A percentile compares a stretch with the other conserved stretches of the same genome.
These are phyloP conservation scores for Porphyrio hochstetteri DNA, from an alignment of 2,113 vertebrate species.

Conservation along the genomic window DNA sequence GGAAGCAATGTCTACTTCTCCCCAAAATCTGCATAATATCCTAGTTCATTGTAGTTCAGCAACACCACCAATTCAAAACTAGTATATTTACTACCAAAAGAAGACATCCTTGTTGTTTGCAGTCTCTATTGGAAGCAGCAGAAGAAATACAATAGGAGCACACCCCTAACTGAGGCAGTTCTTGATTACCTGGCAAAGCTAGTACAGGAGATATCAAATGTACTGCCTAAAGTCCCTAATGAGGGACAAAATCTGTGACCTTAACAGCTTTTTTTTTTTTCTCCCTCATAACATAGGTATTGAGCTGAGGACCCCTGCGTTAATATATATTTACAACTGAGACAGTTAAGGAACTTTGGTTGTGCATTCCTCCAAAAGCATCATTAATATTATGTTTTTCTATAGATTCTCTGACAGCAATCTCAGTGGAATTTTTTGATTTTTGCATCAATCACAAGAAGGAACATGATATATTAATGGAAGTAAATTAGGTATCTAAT, in stretches of 20 bases:
- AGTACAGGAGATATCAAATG: background rate
- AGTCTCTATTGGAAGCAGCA: background rate
- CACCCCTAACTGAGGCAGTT: background rate
- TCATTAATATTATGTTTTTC: background rate
- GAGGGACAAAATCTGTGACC: background rate
- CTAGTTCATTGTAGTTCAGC: background rate
- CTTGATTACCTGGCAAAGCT: background rate
- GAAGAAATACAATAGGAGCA: background rate
- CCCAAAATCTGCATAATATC: background rate
- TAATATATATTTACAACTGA: background rate
- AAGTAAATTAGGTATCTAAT: background rate
- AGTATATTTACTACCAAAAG: background rate
- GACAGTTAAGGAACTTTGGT: background rate
- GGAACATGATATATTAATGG: background rate
- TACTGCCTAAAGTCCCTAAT: background rate
- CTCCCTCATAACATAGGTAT: background rate
- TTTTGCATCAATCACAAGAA: background rate
- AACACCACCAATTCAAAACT: background rate
- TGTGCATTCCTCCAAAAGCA: background rate
- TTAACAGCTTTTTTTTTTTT: background rate
- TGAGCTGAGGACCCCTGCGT: background rate
- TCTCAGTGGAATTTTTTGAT: background rate
- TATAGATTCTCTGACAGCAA: background rate
- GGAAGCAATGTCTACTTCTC: background rate
- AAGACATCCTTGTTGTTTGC: background rate